Evolutionary conservation across 2,797 vertebrate genomes (phyloP).

Genomic region (Pipistrellus kuhlii): DNA sequence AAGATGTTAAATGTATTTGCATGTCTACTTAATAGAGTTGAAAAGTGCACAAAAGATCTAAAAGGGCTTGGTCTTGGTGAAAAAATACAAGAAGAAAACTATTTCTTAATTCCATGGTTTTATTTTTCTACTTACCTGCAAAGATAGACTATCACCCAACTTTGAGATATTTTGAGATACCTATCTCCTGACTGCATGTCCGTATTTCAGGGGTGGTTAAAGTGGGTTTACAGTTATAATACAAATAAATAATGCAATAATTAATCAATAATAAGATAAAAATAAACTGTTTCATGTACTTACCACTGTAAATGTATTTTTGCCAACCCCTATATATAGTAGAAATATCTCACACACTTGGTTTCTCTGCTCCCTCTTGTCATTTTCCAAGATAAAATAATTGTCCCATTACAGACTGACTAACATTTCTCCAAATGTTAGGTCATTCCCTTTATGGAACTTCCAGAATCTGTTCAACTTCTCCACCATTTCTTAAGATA

Average conservation of each 20-base stretch:
- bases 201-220: not conserved
- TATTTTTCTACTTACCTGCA: not conserved
- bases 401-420: not conserved
- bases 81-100: not conserved
- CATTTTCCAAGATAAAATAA: not conserved
- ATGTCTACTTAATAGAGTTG: not conserved
- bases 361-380: not conserved
- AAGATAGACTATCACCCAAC: not conserved
- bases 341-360: not conserved
- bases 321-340: not conserved
- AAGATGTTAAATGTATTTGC: not conserved
- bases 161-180: not conserved
- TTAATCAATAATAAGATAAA: too few relatives aligned
- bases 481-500: not conserved
- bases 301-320: too few relatives aligned
- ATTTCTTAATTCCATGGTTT: not conserved
- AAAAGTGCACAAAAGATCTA: not conserved
- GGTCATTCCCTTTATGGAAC: not conserved
- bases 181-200: not conserved
- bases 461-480: not conserved
- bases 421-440: not conserved
- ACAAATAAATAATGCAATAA: too few relatives aligned
- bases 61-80: not conserved
- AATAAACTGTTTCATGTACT: too few relatives aligned
- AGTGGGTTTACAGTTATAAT: too few relatives aligned